Evolutionary conservation across 2,888 invertebrate genomes (phyloP), one percentile per base, ranked within the genome.

Genomic region (Lithosia quadra): DNA sequence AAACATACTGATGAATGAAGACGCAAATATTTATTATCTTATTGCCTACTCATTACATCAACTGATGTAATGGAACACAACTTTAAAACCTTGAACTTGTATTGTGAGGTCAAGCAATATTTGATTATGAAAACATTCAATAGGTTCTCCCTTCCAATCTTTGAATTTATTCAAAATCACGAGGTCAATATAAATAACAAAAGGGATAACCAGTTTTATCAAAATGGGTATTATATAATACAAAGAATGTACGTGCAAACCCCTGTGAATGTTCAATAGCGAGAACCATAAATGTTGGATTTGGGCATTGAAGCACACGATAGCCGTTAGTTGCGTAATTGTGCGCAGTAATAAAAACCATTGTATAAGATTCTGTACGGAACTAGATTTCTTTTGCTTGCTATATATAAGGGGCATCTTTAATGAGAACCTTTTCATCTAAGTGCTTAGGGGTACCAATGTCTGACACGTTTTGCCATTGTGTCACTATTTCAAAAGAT

Each of bases 11-110:
- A 60, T 69, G 56, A 69, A 75, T 69, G 61, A 71, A 68, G 36
- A 69, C 53, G 71, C 66, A 72, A 59, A 63, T 11, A 67, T n/a
- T 60, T 55, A 69, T 73, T 74, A 76, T 76, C 62, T 72, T 57
- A 63, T 28, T 33, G 21, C 58, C 64, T 71, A 11, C 7, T 55
- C 9, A n/a, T n/a, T 64, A 60, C 39, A 58, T 59, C 62, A 61
- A 58, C 43, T 55, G 60, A 49, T 67, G 58, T 73, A 77, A 72
- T 77, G 79, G 73, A 87, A 91, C 88, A 74, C 74, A 74, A 77
- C 80, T 86, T 90, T 92, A 90, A 88, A 84, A 68, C 94, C 94
- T 92, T 94, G 94, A 94, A 94, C 94, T 93, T 92, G 88, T 75
- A 62, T 73, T 74, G 73, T 80, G 80, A 88, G 92, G 91, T 93